phyloP scores from a whole-genome alignment of 1,140 invertebrate species.

The Pogonomyrmex californicus region DNA sequence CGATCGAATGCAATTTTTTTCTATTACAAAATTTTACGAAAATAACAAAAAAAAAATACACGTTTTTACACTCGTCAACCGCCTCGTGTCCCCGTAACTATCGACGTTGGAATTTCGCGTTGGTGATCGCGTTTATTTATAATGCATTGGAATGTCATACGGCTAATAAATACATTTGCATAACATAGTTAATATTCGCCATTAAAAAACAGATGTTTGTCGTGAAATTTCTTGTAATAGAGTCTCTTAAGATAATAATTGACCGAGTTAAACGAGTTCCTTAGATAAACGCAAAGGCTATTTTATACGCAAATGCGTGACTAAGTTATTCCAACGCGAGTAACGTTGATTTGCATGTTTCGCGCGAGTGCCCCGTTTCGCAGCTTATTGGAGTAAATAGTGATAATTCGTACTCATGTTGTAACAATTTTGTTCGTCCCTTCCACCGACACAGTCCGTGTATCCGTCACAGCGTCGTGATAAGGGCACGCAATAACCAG shows the following conservation, averaged over 20 bases:
- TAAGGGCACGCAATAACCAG: constrained; percentile 89
- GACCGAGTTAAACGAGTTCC: constrained; percentile 32
- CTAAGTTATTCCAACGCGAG: constrained; percentile 16
- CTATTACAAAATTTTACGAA: constrained; percentile 28
- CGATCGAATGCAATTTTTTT: constrained; percentile 22
- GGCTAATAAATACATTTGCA: not conserved
- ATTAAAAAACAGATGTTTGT: not conserved
- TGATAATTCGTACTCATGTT: constrained; percentile 80
- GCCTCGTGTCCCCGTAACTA: constrained; percentile 22
- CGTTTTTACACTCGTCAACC: not conserved
- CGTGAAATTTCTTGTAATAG: not conserved
- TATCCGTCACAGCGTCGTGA: constrained; percentile 90
- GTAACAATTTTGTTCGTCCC: constrained; percentile 90
- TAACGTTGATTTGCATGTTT: constrained; percentile 48
- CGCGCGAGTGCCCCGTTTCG: not conserved
- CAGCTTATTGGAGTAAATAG: constrained; percentile 49
- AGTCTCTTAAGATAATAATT: not conserved
- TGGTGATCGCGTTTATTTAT: not conserved
- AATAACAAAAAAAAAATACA: constrained; percentile 18
- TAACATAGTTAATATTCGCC: not conserved
- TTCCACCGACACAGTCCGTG: constrained; percentile 89
- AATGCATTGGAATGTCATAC: constrained; percentile 2
- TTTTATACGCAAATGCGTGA: not conserved
- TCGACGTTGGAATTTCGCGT: constrained; percentile 32
- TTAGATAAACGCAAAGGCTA: constrained; percentile 12